Percentiles rank a stretch among this genome's conserved stretches.
Conservation (phyloP, 1,140 invertebrate species). For the Drosophila chauvacae region DNA sequence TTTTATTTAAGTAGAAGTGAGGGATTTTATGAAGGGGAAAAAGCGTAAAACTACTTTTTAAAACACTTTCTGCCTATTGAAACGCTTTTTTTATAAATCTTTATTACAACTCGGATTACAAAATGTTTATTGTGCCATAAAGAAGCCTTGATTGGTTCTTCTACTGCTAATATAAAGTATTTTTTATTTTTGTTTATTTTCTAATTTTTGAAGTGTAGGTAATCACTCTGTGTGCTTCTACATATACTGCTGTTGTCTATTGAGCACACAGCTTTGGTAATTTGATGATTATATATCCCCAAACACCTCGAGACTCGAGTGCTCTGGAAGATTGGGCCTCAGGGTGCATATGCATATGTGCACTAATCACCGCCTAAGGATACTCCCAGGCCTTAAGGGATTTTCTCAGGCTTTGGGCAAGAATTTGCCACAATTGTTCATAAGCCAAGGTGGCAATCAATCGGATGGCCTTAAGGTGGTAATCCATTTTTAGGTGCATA, state of each 20-base stretch:
- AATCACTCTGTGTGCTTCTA: not conserved
- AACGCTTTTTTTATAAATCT: no score
- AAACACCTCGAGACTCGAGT: not conserved
- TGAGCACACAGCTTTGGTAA: conserved; percentile 18
- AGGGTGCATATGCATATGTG: conserved; percentile 6
- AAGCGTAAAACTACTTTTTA: not conserved
- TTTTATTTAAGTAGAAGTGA: not conserved
- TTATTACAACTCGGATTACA: no score
- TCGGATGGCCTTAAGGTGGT: not conserved
- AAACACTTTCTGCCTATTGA: not conserved
- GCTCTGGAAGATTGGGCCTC: not conserved
- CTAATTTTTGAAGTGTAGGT: conserved; percentile 7
- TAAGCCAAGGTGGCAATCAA: no score
- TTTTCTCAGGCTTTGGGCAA: not conserved
- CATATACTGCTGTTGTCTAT: conserved; percentile 10
- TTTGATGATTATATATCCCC: conserved; percentile 32
- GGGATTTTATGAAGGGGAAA: not conserved
- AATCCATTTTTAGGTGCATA: not conserved
- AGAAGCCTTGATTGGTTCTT: not conserved
- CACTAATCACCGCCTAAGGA: conserved; percentile 9
- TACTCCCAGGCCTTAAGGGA: no score
- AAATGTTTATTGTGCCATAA: not conserved
- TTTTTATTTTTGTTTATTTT: no score
- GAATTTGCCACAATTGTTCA: not conserved
- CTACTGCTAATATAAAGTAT: rapidly evolving